Conservation (phyloP, 2,888 invertebrate species). For the Sthenelais limicola region DNA sequence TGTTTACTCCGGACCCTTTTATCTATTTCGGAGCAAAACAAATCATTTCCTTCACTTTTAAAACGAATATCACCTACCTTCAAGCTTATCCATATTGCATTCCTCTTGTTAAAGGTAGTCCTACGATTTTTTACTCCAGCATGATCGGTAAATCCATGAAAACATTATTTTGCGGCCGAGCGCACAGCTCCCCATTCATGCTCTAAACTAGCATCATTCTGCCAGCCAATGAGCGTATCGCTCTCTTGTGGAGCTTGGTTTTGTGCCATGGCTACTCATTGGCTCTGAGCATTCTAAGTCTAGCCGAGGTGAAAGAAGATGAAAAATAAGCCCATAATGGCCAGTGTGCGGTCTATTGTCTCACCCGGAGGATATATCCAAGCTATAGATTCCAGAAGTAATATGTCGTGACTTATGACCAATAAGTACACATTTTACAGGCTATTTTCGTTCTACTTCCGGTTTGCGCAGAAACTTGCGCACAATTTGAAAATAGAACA, state of each 20-base stretch:
- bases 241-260: background rate
- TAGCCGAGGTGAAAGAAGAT: no score
- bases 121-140: constrained; percentile 21
- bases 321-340: no score
- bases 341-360: no score
- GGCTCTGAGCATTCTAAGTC: background rate
- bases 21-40: no score
- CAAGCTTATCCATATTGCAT: constrained; percentile 33
- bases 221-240: background rate
- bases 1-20: no score
- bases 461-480: constrained; percentile 41
- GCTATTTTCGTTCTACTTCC: constrained; percentile 32
- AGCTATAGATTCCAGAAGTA: no score
- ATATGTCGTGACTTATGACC: background rate
- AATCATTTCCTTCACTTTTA: no score
- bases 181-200: constrained; percentile 17
- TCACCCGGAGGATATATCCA: no score
- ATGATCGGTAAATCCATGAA: constrained; percentile 35
- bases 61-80: constrained; percentile 13
- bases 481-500: constrained; percentile 36
- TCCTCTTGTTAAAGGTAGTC: background rate
- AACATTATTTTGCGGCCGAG: constrained; percentile 27
- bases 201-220: constrained; percentile 22
- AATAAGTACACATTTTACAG: background rate
- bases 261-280: constrained; percentile 3